Base-by-base conservation (phyloP, 2,113 vertebrate species). In the Oncorhynchus keta region DNA sequence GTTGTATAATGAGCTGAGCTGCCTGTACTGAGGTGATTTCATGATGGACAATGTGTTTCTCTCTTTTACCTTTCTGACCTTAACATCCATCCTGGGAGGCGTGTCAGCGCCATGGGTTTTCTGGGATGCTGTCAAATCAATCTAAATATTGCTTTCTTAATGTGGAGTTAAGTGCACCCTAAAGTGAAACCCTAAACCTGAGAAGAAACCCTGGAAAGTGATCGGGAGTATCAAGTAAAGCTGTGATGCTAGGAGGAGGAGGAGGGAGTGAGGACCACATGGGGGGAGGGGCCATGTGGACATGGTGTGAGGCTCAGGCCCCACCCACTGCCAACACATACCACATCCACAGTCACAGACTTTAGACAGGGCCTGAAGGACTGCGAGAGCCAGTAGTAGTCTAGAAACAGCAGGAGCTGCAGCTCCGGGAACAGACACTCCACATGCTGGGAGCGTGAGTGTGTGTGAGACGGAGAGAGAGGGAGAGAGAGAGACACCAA, bases 371-470 rank as follows among this genome's bases (percentile, higher is more conserved):
- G 93, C 89, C 87, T 91, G 93, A 93, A 94, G 92, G 93, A 93
- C 92, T 95, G 95, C 74, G 92, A 94, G 92, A 94, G 90, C 95
- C 94, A 95, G 92, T 95, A 94, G 94, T 94, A 92, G 92, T 95
- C 92, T 94, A 96, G 95, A 95, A 90, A 95, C 82, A 95, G 93
- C 90, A 94, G 93, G 92, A 95, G 92, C 92, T 94, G 95, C 92
- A 4, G 51, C 51, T 55, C 51, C 51, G 51, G 51, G 94, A 94
- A 91, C 91, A 94, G 88, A 92, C 93, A 94, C 79, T 95, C 95
- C 90, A 92, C 89, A 91, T 94, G 93, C 95, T 96, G 94, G 81
- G 85, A 88, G 90, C 84, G 85, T 76, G 79, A 62, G 89, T 76
- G 79, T 65, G 89, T 32, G 68, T 77, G 80, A 67, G 75, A 75